Evolutionary conservation across 2,113 vertebrate genomes (phyloP).

Genomic region (Aleadryas rufinucha): DNA sequence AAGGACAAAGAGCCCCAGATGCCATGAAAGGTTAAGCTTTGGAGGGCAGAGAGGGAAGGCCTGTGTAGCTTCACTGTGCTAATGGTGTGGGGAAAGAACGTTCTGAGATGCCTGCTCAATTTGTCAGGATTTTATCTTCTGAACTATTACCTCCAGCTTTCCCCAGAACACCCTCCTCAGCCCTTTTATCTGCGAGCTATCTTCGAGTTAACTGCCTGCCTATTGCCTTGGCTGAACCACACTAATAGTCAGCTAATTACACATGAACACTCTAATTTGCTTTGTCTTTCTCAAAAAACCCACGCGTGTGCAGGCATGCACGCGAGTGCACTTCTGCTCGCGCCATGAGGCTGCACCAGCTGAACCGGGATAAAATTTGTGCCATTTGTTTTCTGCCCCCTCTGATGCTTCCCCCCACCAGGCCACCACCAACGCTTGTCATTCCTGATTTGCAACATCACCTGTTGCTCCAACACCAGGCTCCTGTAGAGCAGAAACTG

Average conservation of each 20-base stretch:
- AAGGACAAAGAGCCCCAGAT: not conserved
- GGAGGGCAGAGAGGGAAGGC: not conserved
- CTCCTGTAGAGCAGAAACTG: slow-evolving; percentile 16
- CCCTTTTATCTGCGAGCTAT: not conserved
- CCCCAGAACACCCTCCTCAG: not conserved
- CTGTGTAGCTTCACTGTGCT: not conserved
- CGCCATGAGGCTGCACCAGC: not conserved
- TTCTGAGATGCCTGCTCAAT: slow-evolving; percentile 1
- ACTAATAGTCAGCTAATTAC: slow-evolving; percentile 52
- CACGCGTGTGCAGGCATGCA: not conserved
- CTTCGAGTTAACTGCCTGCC: not conserved
- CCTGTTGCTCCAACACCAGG: slow-evolving; percentile 13
- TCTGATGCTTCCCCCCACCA: not conserved
- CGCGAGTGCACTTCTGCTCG: not conserved
- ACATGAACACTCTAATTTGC: slow-evolving; percentile 32
- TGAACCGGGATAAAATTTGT: not conserved
- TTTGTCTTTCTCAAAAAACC: not conserved
- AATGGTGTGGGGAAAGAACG: not conserved
- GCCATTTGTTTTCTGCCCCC: not conserved
- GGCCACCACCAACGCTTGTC: not conserved
- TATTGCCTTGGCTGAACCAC: slow-evolving; percentile 30
- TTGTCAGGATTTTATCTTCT: slow-evolving; percentile 17
- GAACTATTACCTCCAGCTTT: not conserved
- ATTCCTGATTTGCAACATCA: slow-evolving; percentile 45
- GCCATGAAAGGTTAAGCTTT: not conserved